Conservation (phyloP, 2,797 vertebrate genomes). For the Amazona ochrocephala region DNA sequence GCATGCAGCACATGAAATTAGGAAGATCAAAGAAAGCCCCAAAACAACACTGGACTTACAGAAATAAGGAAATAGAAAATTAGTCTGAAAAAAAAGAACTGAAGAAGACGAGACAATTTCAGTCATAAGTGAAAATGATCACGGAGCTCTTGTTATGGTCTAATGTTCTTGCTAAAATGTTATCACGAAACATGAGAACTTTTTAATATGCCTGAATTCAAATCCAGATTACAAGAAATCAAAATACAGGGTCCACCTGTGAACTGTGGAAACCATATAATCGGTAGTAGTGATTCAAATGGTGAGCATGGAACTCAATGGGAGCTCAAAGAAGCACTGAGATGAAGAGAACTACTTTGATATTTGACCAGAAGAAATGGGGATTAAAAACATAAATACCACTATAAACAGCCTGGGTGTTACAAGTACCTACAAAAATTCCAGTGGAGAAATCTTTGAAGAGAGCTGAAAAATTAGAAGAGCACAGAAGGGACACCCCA, state of each 20-base stretch:
- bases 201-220: not conserved
- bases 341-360: not conserved
- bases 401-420: not conserved
- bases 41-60: not conserved
- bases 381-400: not conserved
- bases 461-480: not conserved
- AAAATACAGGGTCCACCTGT: not conserved
- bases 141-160: not conserved
- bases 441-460: not conserved
- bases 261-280: not conserved
- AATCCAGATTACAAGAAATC: not conserved
- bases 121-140: not conserved
- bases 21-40: not conserved
- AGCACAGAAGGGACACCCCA: not conserved
- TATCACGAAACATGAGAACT: not conserved
- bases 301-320: not conserved
- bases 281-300: not conserved
- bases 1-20: not conserved
- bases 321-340: not conserved
- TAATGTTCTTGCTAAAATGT: not conserved
- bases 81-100: not conserved
- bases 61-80: conserved; percentile 15
- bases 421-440: not conserved
- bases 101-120: not conserved
- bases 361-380: not conserved